These are phyloP conservation scores for Campylomormyrus numenius DNA, from an alignment of 2,113 vertebrate species.

Conservation along the genomic window DNA sequence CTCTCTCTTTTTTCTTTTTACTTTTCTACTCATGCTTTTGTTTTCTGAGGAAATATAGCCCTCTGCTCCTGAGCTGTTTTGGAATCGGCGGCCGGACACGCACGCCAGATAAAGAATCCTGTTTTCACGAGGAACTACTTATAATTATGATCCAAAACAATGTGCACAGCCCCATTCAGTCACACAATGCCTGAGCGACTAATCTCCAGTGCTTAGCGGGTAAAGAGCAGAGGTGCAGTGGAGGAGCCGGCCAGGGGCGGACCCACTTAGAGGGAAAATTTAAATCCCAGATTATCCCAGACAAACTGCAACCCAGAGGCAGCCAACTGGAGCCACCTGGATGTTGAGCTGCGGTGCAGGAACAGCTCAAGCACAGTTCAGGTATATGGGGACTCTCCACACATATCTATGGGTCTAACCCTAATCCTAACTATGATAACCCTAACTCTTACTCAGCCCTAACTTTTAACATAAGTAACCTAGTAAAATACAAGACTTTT, in stretches of 20 bases:
- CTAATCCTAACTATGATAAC: not conserved
- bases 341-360: not conserved
- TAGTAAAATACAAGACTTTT: not conserved
- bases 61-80: slow-evolving; percentile 23
- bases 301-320: slow-evolving; percentile 3
- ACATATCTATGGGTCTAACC: not conserved
- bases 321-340: not conserved
- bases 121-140: slow-evolving; percentile 42
- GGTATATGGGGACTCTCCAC: not conserved
- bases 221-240: slow-evolving; percentile 22
- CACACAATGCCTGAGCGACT: slow-evolving; percentile 36
- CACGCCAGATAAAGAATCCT: slow-evolving; percentile 17
- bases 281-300: slow-evolving; percentile 3
- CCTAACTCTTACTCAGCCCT: not conserved
- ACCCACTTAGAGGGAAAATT: not conserved
- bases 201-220: slow-evolving; percentile 41
- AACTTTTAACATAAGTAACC: not conserved
- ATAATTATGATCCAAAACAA: slow-evolving; percentile 44
- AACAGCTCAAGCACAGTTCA: not conserved
- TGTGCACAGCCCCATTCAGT: slow-evolving; percentile 33
- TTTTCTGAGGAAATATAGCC: slow-evolving; percentile 25
- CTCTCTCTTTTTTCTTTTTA: not conserved
- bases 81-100: slow-evolving; percentile 9
- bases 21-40: slow-evolving; percentile 12
- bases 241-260: not conserved